These are phyloP conservation scores for Pogonognathellus flavescens DNA, from an alignment of 1,140 invertebrate genomes.

Conservation along the genomic window DNA sequence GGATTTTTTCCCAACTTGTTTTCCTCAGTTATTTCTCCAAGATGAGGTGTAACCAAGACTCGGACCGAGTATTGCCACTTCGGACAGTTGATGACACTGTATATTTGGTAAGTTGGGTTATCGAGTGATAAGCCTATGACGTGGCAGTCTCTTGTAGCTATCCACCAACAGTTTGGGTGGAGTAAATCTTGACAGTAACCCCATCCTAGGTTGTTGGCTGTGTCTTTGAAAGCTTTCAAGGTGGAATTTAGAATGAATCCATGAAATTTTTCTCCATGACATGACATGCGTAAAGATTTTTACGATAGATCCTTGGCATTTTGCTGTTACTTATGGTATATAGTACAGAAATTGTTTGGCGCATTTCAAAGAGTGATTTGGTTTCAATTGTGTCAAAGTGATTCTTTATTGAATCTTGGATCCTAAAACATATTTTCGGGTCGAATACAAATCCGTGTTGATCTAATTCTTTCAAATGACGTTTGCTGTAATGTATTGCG, in stretches of 20 bases:
- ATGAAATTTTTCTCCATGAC: neutral
- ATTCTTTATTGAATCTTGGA: neutral
- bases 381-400: neutral
- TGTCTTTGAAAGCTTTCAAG: neutral
- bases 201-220: neutral
- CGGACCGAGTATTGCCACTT: neutral
- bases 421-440: neutral
- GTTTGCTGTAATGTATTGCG: no score
- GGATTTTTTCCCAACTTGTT: no score
- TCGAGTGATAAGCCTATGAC: neutral
- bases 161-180: neutral
- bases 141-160: neutral
- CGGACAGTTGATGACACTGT: neutral
- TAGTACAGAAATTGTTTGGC: neutral
- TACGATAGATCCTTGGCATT: conserved; percentile 26
- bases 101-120: conserved; percentile 18
- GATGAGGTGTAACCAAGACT: neutral
- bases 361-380: neutral
- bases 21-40: neutral
- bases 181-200: neutral
- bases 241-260: neutral
- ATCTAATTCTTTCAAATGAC: no score
- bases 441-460: no score
- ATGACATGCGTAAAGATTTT: neutral
- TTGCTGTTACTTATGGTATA: neutral